phyloP scores from a whole-genome alignment of 2,797 vertebrate genomes.

The Cyclura pinguis region DNA sequence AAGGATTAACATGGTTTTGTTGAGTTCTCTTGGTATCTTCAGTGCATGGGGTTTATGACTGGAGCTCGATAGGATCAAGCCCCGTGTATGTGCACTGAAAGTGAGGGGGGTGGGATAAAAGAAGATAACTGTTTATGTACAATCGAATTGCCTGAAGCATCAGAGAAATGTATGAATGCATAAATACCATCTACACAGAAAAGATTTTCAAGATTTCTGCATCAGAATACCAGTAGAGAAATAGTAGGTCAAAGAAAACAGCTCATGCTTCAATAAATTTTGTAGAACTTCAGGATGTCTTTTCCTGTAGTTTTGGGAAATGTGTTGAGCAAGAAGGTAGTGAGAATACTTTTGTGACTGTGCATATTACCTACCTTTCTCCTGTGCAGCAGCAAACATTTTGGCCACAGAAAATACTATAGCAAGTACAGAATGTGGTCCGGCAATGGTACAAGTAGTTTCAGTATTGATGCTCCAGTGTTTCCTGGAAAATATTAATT shows the following conservation, averaged over 20 bases:
- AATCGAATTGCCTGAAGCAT: neutral
- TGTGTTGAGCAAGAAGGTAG: neutral
- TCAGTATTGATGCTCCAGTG: neutral
- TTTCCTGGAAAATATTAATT: neutral
- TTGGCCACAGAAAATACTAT: neutral
- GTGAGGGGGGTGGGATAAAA: neutral
- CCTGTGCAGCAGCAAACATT: neutral
- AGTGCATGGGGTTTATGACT: neutral
- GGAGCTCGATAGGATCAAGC: neutral
- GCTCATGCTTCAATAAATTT: neutral
- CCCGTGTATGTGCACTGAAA: neutral
- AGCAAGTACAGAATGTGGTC: neutral
- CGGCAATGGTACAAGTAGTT: accelerated
- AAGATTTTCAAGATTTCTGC: neutral
- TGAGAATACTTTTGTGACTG: neutral
- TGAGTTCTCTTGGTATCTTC: neutral
- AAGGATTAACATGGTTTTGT: neutral
- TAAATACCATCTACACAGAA: neutral
- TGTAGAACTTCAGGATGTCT: neutral
- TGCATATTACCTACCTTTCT: neutral
- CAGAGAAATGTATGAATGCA: neutral
- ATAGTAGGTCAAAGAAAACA: neutral
- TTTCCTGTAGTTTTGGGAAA: neutral
- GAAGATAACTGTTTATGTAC: neutral
- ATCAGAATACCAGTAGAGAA: neutral